Conservation (phyloP, 2,888 invertebrate species). For the Tubulanus polymorphus region DNA sequence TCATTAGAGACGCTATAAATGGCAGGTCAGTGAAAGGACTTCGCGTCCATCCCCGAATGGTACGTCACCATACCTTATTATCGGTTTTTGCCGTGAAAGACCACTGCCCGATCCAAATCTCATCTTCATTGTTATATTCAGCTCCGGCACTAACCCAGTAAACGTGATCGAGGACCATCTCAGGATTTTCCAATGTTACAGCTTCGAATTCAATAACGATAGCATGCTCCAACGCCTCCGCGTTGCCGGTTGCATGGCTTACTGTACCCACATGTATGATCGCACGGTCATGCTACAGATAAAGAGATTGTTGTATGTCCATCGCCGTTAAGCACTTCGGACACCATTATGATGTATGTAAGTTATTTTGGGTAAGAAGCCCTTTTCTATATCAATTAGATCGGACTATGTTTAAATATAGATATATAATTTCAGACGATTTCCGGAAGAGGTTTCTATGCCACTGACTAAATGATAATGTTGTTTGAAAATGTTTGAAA, state of each 20-base stretch:
- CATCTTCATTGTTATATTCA: constrained; percentile 39
- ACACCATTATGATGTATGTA: too few relatives aligned
- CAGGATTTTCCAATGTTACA: constrained; percentile 30
- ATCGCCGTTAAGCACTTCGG: too few relatives aligned
- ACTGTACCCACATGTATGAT: constrained; percentile 39
- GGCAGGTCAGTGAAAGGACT: not conserved
- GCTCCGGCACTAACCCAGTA: constrained; percentile 51
- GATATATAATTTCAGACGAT: too few relatives aligned
- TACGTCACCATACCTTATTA: not conserved
- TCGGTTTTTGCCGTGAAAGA: constrained; percentile 23
- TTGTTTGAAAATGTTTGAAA: too few relatives aligned
- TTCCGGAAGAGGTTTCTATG: too few relatives aligned
- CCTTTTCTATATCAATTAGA: too few relatives aligned
- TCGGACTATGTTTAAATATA: too few relatives aligned
- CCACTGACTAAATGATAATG: too few relatives aligned
- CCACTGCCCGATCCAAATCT: constrained; percentile 49
- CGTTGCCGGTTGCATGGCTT: not conserved
- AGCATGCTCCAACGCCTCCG: constrained; percentile 1
- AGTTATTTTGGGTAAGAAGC: too few relatives aligned
- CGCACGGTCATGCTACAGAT: constrained; percentile 41
- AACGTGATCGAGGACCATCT: constrained; percentile 18
- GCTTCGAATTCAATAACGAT: constrained; percentile 39
- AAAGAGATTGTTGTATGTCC: too few relatives aligned
- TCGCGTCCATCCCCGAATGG: not conserved
- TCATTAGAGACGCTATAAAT: too few relatives aligned